phyloP scores from a whole-genome alignment of 2,888 invertebrate genomes.

The Phrixothrix hirtus region DNA sequence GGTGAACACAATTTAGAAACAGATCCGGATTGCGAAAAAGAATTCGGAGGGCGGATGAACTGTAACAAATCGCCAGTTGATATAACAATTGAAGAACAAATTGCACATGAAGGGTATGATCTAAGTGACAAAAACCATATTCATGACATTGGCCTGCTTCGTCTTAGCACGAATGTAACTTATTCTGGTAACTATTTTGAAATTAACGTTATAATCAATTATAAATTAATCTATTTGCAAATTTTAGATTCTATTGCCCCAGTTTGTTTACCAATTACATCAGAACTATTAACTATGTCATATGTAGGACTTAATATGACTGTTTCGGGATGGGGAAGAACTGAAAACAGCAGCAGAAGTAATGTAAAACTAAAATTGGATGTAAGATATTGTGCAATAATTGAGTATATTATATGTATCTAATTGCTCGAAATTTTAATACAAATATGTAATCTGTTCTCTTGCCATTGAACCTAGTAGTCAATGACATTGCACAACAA shows the following conservation, averaged over 20 bases:
- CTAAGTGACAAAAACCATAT: conserved; percentile 62
- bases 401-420: too few species aligned
- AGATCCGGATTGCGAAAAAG: conserved; percentile 64
- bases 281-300: conserved; percentile 46
- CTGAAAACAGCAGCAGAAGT: conserved; percentile 58
- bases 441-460: too few species aligned
- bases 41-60: conserved; percentile 43
- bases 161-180: conserved; percentile 60
- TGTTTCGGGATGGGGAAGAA: conserved; percentile 70
- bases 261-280: conserved; percentile 61
- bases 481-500: too few species aligned
- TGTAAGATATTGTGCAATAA: too few species aligned
- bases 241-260: conserved; percentile 61
- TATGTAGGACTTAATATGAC: conserved; percentile 57
- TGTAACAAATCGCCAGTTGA: conserved; percentile 66
- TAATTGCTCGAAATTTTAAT: too few species aligned
- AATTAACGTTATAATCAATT: not conserved
- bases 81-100: conserved; percentile 64
- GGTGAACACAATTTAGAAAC: conserved; percentile 66
- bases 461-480: too few species aligned
- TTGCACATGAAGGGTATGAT: conserved; percentile 68
- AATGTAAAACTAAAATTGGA: conserved; percentile 58
- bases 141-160: conserved; percentile 73
- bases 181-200: conserved; percentile 57
- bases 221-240: not conserved